Base-by-base conservation (phyloP, 2,797 vertebrate species). In the Labroides dimidiatus region DNA sequence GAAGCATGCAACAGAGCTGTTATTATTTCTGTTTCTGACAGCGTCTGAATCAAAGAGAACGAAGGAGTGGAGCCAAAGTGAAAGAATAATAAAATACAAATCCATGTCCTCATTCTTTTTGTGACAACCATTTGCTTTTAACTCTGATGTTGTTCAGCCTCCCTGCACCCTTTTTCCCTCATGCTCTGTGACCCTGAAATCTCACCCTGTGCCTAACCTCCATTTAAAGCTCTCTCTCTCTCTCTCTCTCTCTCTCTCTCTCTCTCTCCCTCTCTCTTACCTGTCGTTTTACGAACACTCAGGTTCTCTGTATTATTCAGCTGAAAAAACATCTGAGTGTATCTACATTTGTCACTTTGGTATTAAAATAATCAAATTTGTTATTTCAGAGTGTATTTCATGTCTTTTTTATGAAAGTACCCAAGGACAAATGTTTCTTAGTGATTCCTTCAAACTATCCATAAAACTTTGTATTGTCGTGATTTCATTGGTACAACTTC, bases 301-400 rank as follows among this genome's bases (percentile, higher is more conserved):
- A 55, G 64, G 52, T 84, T 77, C 45, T 52, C 55, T 78, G 55
- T 81, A 89, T 92, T 88, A 94, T 85, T 93, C 89, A 90, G 88
- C 33, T 80, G 82, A 53, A 47, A 61, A 69, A 89, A 77, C 51
- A 39, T 39, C 11, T 12, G 11, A 39, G 11, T 14, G 37, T 39
- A 39, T 39, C 37, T 39, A 12, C 1, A 8, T 6, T 4, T 39
- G 12, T 23, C 51, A 15, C 16, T 15, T 2, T 36, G 39, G 19
- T 10, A 43, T 24, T 67, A 12, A 49, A 24, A 20, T 47, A 42
- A 56, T 57, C 12, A 39, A 9, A 33, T 30, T 56, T 30, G 21
- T 49, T 20, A 24, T 17, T 45, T 43, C 47, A 44, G 43, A 37
- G 16, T 13, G 1, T 41, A 39, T 23, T 33, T 19, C 8, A 19